Conservation (phyloP, 2,888 invertebrate genomes). For the Lithophane leautieri region DNA sequence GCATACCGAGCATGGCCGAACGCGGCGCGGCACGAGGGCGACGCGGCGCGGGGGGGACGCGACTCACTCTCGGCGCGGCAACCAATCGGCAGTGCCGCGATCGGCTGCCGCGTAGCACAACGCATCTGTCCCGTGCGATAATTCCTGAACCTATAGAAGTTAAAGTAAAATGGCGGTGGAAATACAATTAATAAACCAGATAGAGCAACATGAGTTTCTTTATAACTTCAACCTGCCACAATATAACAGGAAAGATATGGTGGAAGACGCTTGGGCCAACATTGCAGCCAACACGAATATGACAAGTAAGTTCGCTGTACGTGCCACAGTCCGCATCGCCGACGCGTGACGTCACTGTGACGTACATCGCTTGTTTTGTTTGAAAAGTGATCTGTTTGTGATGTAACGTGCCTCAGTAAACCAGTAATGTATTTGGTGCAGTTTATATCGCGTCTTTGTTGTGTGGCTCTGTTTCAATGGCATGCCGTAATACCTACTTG, state of each 20-base stretch:
- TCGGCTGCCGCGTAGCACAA: conserved; percentile 54
- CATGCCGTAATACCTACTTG: conserved; percentile 41
- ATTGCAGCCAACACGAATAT: conserved; percentile 67
- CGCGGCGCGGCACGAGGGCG: conserved; percentile 53
- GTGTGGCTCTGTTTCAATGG: conserved; percentile 47
- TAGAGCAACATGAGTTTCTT: conserved; percentile 70
- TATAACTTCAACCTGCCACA: conserved; percentile 71
- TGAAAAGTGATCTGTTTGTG: conserved; percentile 18
- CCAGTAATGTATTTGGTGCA: conserved; percentile 41
- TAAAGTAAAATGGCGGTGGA: conserved; percentile 67
- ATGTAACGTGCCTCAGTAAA: background rate
- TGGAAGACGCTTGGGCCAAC: conserved; percentile 70
- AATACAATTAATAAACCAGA: conserved; percentile 71
- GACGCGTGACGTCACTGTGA: conserved; percentile 40
- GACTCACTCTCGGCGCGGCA: conserved; percentile 64
- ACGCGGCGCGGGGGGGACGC: conserved; percentile 67
- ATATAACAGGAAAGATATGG: conserved; percentile 72
- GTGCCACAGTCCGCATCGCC: conserved; percentile 12
- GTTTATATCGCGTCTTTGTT: conserved; percentile 44
- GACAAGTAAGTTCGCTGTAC: conserved; percentile 65
- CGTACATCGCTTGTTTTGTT: conserved; percentile 40
- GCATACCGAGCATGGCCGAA: conserved; percentile 58
- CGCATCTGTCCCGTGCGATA: conserved; percentile 37
- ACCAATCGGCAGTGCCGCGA: conserved; percentile 64
- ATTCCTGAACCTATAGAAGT: background rate